Evolutionary conservation across 2,888 invertebrate species (phyloP).

Genomic region (Galerucella pusilla): DNA sequence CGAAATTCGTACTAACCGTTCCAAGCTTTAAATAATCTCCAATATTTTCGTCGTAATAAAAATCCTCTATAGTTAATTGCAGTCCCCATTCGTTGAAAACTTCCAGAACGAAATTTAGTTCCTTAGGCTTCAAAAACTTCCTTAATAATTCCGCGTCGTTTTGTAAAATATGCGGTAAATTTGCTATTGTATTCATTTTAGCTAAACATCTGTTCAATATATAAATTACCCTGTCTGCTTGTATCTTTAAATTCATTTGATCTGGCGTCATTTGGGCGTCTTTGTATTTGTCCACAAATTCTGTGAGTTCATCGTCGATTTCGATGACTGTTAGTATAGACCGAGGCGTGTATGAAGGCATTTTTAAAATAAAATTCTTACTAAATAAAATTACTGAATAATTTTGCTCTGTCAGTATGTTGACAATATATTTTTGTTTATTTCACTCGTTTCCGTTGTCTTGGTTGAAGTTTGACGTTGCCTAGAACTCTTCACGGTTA

Average conservation of each 20-base stretch:
- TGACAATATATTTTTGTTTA: background rate
- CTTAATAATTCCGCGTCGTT: slow-evolving; percentile 48
- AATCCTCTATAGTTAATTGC: background rate
- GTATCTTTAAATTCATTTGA: slow-evolving; percentile 68
- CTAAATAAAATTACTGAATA: background rate
- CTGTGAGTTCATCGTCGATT: slow-evolving; percentile 37
- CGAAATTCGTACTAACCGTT: slow-evolving; percentile 21
- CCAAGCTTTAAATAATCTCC: slow-evolving; percentile 21
- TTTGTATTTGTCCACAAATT: slow-evolving; percentile 37
- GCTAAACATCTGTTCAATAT: slow-evolving; percentile 37
- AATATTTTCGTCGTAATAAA: slow-evolving; percentile 8
- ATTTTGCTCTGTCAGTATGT: background rate
- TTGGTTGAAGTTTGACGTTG: background rate
- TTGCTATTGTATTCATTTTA: slow-evolving; percentile 37
- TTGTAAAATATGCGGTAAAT: slow-evolving; percentile 47
- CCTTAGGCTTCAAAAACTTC: slow-evolving; percentile 42
- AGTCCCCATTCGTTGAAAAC: slow-evolving; percentile 40
- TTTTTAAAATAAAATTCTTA: slow-evolving; percentile 10
- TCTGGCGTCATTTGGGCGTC: slow-evolving; percentile 44
- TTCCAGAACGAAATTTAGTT: slow-evolving; percentile 43
- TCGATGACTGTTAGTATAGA: slow-evolving; percentile 29
- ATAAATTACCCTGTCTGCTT: slow-evolving; percentile 67
- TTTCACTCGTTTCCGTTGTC: background rate
- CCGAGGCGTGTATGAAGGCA: slow-evolving; percentile 31
- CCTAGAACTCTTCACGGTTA: background rate